These are phyloP conservation scores for Noturus placidus DNA, from an alignment of 2,113 vertebrate genomes.

Conservation along the genomic window DNA sequence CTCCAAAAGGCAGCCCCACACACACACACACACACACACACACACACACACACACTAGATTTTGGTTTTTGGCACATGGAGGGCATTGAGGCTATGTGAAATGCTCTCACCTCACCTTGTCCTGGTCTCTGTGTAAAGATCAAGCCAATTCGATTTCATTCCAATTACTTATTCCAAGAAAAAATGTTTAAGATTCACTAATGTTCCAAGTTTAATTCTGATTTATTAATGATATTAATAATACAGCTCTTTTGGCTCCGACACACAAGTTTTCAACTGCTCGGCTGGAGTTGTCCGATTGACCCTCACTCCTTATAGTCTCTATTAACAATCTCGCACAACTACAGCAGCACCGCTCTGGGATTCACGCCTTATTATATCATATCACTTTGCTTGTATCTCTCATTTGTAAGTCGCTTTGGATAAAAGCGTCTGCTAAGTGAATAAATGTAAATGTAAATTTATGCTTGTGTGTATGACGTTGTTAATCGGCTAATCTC, in stretches of 20 bases:
- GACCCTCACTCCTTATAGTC: not conserved
- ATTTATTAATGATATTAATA: not conserved
- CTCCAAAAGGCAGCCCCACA: constrained; percentile 10
- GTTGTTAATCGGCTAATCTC: not conserved
- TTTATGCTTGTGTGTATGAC: not conserved
- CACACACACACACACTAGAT: constrained; percentile 7
- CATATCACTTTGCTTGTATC: no score
- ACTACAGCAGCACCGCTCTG: not conserved
- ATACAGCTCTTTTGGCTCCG: not conserved
- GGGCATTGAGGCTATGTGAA: not conserved
- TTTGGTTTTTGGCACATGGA: not conserved
- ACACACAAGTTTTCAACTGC: not conserved
- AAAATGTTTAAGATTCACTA: not conserved
- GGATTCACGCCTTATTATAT: not conserved
- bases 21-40: constrained; percentile 5
- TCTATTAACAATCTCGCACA: not conserved
- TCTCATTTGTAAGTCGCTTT: no score
- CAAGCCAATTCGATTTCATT: not conserved
- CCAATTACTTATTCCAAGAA: not conserved
- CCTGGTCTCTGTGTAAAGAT: not conserved
- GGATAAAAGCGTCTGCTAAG: no score
- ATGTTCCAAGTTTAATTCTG: not conserved
- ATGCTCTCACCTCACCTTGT: not conserved
- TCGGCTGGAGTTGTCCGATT: not conserved
- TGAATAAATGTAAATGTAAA: no score